Conservation (phyloP, 2,888 invertebrate species). For the Andrena dorsata region DNA sequence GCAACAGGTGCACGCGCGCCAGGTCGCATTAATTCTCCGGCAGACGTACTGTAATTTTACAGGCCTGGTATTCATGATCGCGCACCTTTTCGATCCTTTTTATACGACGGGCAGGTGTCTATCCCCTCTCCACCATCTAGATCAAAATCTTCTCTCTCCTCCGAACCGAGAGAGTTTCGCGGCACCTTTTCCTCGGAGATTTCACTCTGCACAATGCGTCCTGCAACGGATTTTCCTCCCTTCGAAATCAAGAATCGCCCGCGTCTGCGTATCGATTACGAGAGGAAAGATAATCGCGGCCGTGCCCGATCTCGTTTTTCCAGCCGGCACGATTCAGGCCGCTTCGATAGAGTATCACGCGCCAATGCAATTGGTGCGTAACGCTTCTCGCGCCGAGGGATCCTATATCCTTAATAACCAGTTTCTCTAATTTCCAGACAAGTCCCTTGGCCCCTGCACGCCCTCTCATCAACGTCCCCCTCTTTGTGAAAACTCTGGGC, state of each 20-base stretch:
- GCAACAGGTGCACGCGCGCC: constrained; percentile 53
- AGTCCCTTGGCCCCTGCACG: neutral
- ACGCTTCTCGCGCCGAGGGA: constrained; percentile 58
- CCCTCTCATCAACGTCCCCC: constrained; percentile 10
- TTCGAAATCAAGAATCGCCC: too few relatives aligned
- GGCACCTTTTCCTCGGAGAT: neutral
- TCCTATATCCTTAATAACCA: constrained; percentile 53
- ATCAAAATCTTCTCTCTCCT: constrained; percentile 48
- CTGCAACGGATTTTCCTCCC: neutral
- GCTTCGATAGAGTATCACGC: constrained; percentile 32
- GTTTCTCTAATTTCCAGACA: constrained; percentile 55
- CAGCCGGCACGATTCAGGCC: constrained; percentile 35
- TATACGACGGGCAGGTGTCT: constrained; percentile 56
- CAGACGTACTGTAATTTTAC: constrained; percentile 53
- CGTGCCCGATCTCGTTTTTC: constrained; percentile 24
- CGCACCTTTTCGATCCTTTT: constrained; percentile 59
- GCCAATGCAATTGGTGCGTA: constrained; percentile 63
- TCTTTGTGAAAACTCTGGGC: neutral
- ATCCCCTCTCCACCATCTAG: constrained; percentile 33
- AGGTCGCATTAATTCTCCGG: constrained; percentile 45
- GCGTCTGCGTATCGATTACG: neutral
- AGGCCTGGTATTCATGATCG: constrained; percentile 48
- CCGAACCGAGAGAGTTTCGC: neutral
- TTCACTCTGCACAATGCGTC: neutral
- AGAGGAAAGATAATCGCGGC: neutral